A percentile compares a stretch with the other conserved stretches of the same genome.
These are phyloP conservation scores for Pogoniulus pusillus DNA, from an alignment of 2,797 vertebrate genomes.

Conservation along the genomic window DNA sequence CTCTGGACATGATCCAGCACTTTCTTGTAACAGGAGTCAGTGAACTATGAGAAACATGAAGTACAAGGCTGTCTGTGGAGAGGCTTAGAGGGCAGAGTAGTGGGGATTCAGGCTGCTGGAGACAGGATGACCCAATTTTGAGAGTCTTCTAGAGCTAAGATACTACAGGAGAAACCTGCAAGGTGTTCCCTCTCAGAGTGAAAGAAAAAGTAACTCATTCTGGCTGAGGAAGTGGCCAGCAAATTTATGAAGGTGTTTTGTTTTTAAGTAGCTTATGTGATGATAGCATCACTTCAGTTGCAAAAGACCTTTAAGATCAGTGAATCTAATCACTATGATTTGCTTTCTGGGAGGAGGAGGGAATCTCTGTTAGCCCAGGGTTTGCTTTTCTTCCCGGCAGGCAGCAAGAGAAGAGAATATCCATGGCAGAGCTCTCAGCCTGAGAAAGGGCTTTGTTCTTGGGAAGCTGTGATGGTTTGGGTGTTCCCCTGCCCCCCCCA, in stretches of 20 bases:
- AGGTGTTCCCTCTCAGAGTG: background rate
- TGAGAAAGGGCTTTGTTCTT: background rate
- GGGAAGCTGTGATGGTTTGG: no score
- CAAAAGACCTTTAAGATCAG: no score
- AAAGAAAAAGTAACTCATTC: background rate
- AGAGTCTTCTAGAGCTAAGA: background rate
- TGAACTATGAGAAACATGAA: background rate
- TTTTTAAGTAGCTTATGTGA: background rate
- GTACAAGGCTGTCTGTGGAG: background rate
- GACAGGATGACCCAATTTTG: background rate
- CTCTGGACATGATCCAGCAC: no score
- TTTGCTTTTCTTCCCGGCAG: background rate
- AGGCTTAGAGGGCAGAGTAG: background rate
- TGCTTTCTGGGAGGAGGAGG: background rate
- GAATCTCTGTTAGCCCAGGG: background rate
- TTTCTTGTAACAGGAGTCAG: no score
- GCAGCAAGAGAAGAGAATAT: background rate
- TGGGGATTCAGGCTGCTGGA: background rate
- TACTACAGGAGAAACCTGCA: background rate
- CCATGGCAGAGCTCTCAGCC: background rate
- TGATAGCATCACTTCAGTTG: background rate
- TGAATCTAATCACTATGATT: background rate
- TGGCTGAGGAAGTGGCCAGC: background rate
- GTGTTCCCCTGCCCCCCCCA: no score
- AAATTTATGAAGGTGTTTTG: background rate